Conservation (phyloP, 2,113 vertebrate genomes). For the Anarhynchus alexandrinus region DNA sequence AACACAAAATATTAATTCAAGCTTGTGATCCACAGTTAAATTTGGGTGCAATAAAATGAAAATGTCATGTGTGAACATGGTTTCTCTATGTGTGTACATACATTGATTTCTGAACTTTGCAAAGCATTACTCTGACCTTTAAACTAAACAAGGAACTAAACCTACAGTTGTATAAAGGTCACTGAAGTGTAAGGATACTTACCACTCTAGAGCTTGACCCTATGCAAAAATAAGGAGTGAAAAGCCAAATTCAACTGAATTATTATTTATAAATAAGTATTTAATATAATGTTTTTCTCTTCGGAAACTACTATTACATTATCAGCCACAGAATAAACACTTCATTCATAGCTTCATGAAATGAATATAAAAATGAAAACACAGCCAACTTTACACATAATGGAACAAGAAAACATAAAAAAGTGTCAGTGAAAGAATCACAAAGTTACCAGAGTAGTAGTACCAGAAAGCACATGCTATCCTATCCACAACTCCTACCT, state of each 20-base stretch:
- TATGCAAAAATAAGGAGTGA: background rate
- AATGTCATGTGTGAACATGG: background rate
- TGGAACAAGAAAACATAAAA: background rate
- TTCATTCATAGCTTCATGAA: background rate
- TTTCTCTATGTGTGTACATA: background rate
- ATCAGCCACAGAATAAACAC: background rate
- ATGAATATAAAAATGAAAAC: background rate
- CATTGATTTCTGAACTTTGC: conserved; percentile 35
- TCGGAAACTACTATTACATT: background rate
- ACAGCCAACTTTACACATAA: background rate
- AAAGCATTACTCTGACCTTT: conserved; percentile 24
- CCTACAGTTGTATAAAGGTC: conserved; percentile 5
- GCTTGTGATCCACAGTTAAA: background rate
- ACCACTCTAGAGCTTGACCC: background rate
- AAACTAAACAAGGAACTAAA: background rate
- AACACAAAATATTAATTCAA: background rate
- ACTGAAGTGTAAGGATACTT: background rate
- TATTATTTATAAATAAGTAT: background rate
- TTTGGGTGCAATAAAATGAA: background rate
- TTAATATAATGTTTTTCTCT: background rate
- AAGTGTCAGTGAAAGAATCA: background rate
- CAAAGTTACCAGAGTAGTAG: background rate
- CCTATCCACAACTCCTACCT: background rate
- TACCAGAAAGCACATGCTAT: background rate
- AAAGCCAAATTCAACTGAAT: background rate